Percentiles rank a stretch among this genome's conserved stretches.
phyloP scores from a whole-genome alignment of 2,113 vertebrate species.

The Spizaetus ornatus region DNA sequence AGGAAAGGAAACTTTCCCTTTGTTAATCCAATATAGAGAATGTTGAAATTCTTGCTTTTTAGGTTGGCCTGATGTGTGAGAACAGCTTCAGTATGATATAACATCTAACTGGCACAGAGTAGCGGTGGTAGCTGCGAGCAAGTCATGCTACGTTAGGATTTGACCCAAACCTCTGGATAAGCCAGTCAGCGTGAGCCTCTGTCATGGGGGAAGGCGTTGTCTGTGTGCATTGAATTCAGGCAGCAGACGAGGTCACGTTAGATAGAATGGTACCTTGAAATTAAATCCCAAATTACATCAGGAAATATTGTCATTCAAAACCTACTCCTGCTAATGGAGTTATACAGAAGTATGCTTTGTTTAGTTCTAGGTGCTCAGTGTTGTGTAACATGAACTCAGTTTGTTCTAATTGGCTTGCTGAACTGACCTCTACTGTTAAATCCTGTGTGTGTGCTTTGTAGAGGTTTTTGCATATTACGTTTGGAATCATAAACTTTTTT shows the following conservation, averaged over 20 bases:
- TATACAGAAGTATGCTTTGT: not conserved
- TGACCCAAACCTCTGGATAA: not conserved
- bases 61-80: not conserved
- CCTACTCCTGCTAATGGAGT: not conserved
- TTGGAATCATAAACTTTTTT: not conserved
- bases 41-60: not conserved
- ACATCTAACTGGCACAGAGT: not conserved
- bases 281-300: not conserved
- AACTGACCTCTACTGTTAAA: not conserved
- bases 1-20: not conserved
- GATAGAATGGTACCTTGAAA: not conserved
- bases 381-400: not conserved
- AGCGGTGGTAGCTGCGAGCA: not conserved
- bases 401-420: not conserved
- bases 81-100: not conserved
- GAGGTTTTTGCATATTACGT: not conserved
- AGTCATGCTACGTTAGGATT: not conserved
- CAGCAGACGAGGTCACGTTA: not conserved
- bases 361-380: not conserved
- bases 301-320: not conserved
- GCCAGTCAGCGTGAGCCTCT: not conserved
- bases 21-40: not conserved
- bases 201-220: rapidly evolving
- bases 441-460: not conserved
- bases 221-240: not conserved